These are phyloP conservation scores for Otolemur garnettii DNA, from an alignment of 2,113 vertebrate species.

Conservation along the genomic window DNA sequence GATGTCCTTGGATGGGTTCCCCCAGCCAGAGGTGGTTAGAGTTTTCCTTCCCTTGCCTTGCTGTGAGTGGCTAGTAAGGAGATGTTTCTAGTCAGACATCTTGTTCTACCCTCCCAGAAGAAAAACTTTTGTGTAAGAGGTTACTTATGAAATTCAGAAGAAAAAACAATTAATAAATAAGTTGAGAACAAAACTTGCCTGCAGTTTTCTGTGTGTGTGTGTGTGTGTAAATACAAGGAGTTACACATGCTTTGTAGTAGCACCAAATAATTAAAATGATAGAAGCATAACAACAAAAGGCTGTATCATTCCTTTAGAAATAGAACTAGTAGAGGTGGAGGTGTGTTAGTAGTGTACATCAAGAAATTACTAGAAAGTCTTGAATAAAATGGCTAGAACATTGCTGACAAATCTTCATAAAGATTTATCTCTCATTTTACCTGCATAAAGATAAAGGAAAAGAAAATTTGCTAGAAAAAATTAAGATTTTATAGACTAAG, in stretches of 20 bases:
- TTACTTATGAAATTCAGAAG: background rate
- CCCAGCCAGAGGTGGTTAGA: too few relatives aligned
- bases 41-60: too few relatives aligned
- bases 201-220: background rate
- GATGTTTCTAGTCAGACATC: too few relatives aligned
- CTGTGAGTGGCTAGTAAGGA: too few relatives aligned
- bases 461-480: background rate
- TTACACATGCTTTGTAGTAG: background rate
- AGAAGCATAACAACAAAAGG: background rate
- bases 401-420: conserved; percentile 19
- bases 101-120: background rate
- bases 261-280: conserved; percentile 30
- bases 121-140: background rate
- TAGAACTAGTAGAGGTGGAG: background rate
- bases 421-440: background rate
- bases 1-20: too few relatives aligned
- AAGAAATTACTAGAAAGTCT: background rate
- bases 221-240: background rate
- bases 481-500: background rate
- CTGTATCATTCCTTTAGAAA: background rate
- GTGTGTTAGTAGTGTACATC: background rate
- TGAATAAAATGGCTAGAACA: background rate
- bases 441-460: background rate
- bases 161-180: background rate
- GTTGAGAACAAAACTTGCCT: background rate